phyloP scores from a whole-genome alignment of 1,140 invertebrate species.

The Tetramorium simillimum region DNA sequence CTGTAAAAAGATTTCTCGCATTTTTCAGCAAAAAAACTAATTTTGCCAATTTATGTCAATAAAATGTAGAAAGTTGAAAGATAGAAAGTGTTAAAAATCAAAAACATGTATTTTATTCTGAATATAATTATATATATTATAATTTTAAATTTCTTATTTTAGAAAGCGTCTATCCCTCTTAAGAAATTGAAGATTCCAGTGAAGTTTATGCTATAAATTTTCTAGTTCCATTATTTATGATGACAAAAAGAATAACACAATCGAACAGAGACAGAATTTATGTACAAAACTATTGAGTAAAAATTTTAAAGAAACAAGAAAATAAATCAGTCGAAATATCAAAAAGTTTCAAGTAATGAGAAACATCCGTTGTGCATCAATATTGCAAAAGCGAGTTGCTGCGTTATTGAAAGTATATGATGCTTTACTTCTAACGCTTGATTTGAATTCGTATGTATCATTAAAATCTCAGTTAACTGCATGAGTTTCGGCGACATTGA shows the following conservation, averaged over 20 bases:
- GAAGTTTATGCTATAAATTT: neutral
- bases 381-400: neutral
- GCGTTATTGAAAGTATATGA: neutral
- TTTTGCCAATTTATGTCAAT: neutral
- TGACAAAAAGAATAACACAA: neutral
- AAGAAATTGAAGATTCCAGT: no score
- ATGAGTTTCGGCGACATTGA: neutral
- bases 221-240: neutral
- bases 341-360: neutral
- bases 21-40: neutral
- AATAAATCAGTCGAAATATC: neutral
- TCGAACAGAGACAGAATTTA: neutral
- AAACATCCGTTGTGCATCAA: neutral
- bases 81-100: neutral
- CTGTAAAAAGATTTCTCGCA: neutral
- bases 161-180: neutral
- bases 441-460: neutral
- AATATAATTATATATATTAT: neutral
- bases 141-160: neutral
- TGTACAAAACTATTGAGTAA: neutral
- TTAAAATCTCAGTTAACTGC: conserved; percentile 17
- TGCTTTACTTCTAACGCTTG: neutral
- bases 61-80: neutral
- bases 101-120: neutral
- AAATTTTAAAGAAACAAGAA: neutral